A percentile compares a stretch with the other conserved stretches of the same genome.
Evolutionary conservation across 2,113 vertebrate species (phyloP).

Genomic region (Ochotona princeps): DNA sequence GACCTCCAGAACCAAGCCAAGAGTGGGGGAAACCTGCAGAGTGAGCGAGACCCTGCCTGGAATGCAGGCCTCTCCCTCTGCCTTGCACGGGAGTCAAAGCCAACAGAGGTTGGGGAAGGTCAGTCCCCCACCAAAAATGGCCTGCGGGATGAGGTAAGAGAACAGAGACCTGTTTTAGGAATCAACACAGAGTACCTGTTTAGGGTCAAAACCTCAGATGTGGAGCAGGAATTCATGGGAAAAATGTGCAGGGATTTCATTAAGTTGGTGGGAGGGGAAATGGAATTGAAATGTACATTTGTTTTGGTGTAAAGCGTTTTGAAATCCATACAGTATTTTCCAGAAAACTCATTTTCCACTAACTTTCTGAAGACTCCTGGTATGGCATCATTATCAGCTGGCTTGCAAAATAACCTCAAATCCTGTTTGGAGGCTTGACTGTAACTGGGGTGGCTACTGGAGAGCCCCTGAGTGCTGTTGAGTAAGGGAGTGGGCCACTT

Average conservation of each 20-base stretch:
- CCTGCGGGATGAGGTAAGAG: not conserved
- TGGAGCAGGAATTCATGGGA: not conserved
- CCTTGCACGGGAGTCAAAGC: not conserved
- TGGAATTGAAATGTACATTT: too few relatives aligned
- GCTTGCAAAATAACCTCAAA: slow-evolving; percentile 33
- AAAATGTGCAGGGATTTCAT: not conserved
- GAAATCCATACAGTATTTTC: too few relatives aligned
- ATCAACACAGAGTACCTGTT: not conserved
- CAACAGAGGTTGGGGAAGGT: not conserved
- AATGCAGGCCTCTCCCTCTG: not conserved
- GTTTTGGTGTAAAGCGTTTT: too few relatives aligned
- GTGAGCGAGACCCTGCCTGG: not conserved
- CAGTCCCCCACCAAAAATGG: not conserved
- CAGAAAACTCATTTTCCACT: too few relatives aligned
- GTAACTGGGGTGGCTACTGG: not conserved
- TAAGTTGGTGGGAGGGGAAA: too few relatives aligned
- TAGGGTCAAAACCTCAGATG: not conserved
- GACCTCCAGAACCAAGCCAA: slow-evolving; percentile 31
- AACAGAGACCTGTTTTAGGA: not conserved
- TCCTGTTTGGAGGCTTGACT: not conserved
- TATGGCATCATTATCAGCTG: not conserved
- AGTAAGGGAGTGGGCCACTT: not conserved
- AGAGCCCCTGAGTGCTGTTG: not conserved
- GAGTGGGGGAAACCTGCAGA: not conserved
- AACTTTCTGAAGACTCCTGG: too few relatives aligned